Conservation (phyloP, 2,113 vertebrate species). For the Entomyzon cyanotis region DNA sequence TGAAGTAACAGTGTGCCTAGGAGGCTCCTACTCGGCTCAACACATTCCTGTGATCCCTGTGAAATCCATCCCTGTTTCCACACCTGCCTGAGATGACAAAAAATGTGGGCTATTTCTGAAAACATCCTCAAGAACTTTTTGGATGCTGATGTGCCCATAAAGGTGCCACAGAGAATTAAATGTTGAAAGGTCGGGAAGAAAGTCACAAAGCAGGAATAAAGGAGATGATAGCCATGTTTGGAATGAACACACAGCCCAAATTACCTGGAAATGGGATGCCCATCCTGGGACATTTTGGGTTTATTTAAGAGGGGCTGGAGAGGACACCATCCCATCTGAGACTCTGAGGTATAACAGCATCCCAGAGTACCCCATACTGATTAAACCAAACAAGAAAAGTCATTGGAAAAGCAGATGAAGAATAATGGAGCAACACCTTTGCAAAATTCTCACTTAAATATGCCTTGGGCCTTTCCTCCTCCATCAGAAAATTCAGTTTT, state of each 20-base stretch:
- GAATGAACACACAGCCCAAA: rapidly evolving
- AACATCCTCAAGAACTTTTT: rapidly evolving
- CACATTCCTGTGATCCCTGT: rapidly evolving
- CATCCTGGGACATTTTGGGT: not conserved
- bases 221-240: not conserved
- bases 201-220: not conserved
- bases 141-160: not conserved
- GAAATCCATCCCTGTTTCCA: not conserved
- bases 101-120: not conserved
- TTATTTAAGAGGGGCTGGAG: not conserved
- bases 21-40: not conserved
- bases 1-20: not conserved
- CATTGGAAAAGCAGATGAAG: not conserved
- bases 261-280: not conserved
- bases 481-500: not conserved
- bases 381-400: rapidly evolving
- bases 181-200: not conserved
- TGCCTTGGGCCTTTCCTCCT: not conserved
- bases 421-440: not conserved
- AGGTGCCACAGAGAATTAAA: not conserved
- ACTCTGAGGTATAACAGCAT: not conserved
- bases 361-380: rapidly evolving
- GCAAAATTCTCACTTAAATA: not conserved
- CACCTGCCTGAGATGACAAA: not conserved
- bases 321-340: not conserved